Base-by-base conservation (phyloP, 2,888 invertebrate species). In the Eupithecia subfuscata region DNA sequence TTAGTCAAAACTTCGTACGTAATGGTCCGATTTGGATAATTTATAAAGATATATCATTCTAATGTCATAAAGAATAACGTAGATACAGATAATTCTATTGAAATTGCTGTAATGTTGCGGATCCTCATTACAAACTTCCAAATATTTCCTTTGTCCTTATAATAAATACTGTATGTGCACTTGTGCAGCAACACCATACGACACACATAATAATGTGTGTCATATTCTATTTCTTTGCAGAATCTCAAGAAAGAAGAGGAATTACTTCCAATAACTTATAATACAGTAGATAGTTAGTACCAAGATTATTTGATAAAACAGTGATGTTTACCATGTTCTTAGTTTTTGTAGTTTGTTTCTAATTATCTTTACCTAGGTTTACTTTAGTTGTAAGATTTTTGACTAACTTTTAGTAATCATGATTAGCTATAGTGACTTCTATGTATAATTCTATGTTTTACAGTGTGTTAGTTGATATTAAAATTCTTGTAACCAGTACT, bases 171-270 rank as follows among this genome's bases (percentile, higher is more conserved):
- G 43, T 43, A 43, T 16, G 45, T 8, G 52, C 52, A n/a, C 8
- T 18, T 16, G 45, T 18, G 52, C 52, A n/a, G n/a, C n/a, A 2
- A n/a, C 18, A n/a, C 18, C n/a, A n/a, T 52, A 8, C n/a, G n/a
- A n/a, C n/a, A n/a, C n/a, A n/a, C 0, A 9, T 52, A 56, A 4
- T 56, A 22, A 56, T 56, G 11, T 11, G 22, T 92, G 63, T 12
- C 43, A 1, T 63, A 40, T 37, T 65, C 18, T 1, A 34, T n/a
- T 67, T 67, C 14, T 78, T 90, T 89, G 2, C 92, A 94, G 94
- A 16, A 82, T 92, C 71, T 79, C 90, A 34, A 87, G 92, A 77
- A 94, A 93, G 88, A 93, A 94, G 83, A 88, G 90, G 72, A 91
- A 88, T 81, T 94, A 93, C 78, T 94, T 94, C 83, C 90, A 91